Conservation (phyloP, 1,140 invertebrate genomes). For the Drosophila albomicans region DNA sequence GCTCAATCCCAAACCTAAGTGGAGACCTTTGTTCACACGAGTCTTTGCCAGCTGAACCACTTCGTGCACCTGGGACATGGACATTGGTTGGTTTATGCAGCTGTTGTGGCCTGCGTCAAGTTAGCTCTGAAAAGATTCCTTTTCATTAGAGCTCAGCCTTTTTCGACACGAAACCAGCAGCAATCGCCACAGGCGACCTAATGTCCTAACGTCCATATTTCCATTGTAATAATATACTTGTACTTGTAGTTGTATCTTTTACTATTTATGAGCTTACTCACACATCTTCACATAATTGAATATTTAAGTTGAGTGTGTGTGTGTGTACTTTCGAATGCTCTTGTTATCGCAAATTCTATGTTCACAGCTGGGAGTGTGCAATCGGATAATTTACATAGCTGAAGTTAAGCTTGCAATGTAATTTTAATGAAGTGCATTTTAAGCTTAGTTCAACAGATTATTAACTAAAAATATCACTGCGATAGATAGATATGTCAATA, state of each 20-base stretch:
- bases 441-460: slow-evolving; percentile 8
- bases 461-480: background rate
- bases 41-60: slow-evolving; percentile 44
- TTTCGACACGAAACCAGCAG: slow-evolving; percentile 26
- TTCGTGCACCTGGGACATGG: slow-evolving; percentile 29
- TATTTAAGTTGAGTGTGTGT: slow-evolving; percentile 60
- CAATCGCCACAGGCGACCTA: slow-evolving; percentile 23
- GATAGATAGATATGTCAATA: background rate
- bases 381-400: slow-evolving; percentile 32
- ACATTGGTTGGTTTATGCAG: slow-evolving; percentile 46
- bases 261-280: slow-evolving; percentile 60
- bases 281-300: slow-evolving; percentile 65
- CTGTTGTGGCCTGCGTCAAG: slow-evolving; percentile 12
- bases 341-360: slow-evolving; percentile 50
- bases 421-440: slow-evolving; percentile 56
- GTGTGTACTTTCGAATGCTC: slow-evolving; percentile 19
- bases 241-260: slow-evolving; percentile 41
- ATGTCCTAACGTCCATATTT: slow-evolving; percentile 8
- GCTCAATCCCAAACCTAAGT: background rate
- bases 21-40: slow-evolving; percentile 37
- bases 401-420: slow-evolving; percentile 21
- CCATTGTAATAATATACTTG: slow-evolving; percentile 63
- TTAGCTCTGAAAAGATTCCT: slow-evolving; percentile 52
- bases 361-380: slow-evolving; percentile 13
- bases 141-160: slow-evolving; percentile 68